Evolutionary conservation across 2,888 invertebrate species (phyloP).

Genomic region (Yponomeuta cagnagella): DNA sequence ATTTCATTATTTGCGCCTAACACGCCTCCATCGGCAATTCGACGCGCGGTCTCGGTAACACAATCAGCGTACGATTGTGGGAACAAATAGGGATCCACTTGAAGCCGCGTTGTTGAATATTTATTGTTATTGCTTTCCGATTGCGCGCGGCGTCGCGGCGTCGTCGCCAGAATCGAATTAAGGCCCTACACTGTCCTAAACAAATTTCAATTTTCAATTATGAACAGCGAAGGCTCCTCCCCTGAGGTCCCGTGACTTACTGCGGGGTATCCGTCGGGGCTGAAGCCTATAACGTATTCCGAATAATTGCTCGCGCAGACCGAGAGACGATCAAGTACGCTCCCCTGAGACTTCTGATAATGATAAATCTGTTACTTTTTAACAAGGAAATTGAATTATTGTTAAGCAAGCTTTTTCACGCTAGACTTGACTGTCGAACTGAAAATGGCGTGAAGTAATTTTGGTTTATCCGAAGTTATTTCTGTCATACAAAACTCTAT

Average conservation of each 20-base stretch:
- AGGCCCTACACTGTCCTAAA: slow-evolving; percentile 62
- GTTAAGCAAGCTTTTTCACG: not conserved
- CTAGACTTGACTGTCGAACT: not conserved
- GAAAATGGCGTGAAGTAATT: too few species aligned
- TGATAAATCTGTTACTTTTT: slow-evolving; percentile 8
- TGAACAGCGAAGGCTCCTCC: slow-evolving; percentile 49
- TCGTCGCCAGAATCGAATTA: slow-evolving; percentile 62
- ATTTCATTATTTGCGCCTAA: slow-evolving; percentile 13
- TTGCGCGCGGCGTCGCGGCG: slow-evolving; percentile 42
- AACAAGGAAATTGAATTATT: not conserved
- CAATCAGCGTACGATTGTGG: slow-evolving; percentile 31
- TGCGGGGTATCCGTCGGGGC: slow-evolving; percentile 43
- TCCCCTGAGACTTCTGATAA: slow-evolving; percentile 35
- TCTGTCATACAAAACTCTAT: too few species aligned
- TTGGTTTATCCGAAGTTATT: too few species aligned
- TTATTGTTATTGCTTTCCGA: slow-evolving; percentile 62
- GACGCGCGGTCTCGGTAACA: slow-evolving; percentile 19
- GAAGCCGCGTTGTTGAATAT: slow-evolving; percentile 39
- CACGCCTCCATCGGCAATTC: slow-evolving; percentile 8
- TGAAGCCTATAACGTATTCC: slow-evolving; percentile 61
- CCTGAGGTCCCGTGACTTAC: slow-evolving; percentile 64
- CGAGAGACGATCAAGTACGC: slow-evolving; percentile 43
- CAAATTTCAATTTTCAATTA: slow-evolving; percentile 75
- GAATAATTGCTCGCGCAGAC: slow-evolving; percentile 56
- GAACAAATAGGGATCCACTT: slow-evolving; percentile 46